Evolutionary conservation across 2,113 vertebrate genomes (phyloP), one percentile per base, ranked within the genome.

Genomic region (Propithecus coquereli): DNA sequence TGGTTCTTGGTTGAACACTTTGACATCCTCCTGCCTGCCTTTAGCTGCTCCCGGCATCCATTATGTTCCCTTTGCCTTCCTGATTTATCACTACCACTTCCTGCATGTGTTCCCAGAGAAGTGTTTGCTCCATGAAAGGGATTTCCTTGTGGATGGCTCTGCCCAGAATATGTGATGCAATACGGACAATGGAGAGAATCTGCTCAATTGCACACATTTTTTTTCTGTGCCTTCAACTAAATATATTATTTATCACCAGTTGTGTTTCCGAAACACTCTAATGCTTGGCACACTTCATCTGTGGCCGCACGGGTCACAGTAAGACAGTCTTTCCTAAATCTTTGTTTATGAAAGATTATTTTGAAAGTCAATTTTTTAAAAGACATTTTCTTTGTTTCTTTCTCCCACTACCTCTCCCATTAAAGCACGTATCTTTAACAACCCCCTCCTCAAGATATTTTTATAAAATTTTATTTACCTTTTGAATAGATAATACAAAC

Each of bases 1-100:
- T 88, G 52, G 93, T 95, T 98, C 93, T 52, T 97, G 34, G 50
- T 86, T 88, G 91, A 96, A 27, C 22, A 71, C 85, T 79, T 88
- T 83, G 47, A 43, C 88, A 80, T 87, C 97, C 87, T 97, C 70
- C 79, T 88, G 94, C 89, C 17, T 54, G 95, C 92, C 89, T 88
- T 66, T 89, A 25, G 87, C 45, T 22, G 76, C 25, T 87, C 96
- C 70, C 70, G 92, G 8, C 6, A 70, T 83, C 71, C n/a, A 79
- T 80, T 79, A 6, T 91, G 95, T 74, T 57, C 85, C 82, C 70
- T 94, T 68, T 6, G 65, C 12, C 68, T 95, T 95, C 95, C 40
- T 95, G 68, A 54, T 77, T 97, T 96, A 94, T 8, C 47, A 7
- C 68, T 87, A 61, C 37, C 54, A 12, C 45, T 68, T 10, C 91